A percentile compares a stretch with the other conserved stretches of the same genome.
Evolutionary conservation across 2,113 vertebrate genomes (phyloP).

Genomic region (Odocoileus virginianus): DNA sequence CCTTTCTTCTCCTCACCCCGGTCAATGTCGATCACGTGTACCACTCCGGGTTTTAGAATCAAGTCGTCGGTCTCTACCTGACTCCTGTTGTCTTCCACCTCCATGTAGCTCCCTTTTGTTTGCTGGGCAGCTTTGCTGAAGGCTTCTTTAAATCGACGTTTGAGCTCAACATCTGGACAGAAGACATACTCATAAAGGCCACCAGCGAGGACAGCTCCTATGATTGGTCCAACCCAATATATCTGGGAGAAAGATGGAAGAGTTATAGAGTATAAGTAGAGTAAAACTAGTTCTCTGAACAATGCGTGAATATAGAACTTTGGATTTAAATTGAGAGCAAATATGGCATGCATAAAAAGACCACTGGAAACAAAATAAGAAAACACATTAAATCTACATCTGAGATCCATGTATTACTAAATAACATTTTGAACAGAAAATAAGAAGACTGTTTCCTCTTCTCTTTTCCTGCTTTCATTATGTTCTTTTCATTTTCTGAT

Average conservation of each 20-base stretch:
- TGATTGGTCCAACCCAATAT: conserved; percentile 94
- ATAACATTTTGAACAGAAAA: neutral
- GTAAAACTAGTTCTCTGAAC: neutral
- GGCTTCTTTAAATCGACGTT: conserved; percentile 85
- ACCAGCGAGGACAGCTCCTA: conserved; percentile 89
- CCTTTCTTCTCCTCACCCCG: conserved; percentile 86
- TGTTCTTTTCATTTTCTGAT: neutral
- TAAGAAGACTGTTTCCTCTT: neutral
- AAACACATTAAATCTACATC: neutral
- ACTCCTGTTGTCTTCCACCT: conserved; percentile 86
- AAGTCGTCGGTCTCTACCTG: conserved; percentile 85
- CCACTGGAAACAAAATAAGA: neutral
- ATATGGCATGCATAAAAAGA: neutral
- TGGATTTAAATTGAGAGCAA: neutral
- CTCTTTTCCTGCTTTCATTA: neutral
- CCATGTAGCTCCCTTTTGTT: conserved; percentile 87
- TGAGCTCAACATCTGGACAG: conserved; percentile 89
- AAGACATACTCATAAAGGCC: conserved; percentile 92
- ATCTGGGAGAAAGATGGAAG: conserved; percentile 78
- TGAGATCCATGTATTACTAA: neutral
- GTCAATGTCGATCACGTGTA: conserved; percentile 84
- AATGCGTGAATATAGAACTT: neutral
- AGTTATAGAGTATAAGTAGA: neutral
- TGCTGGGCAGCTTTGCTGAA: conserved; percentile 84
- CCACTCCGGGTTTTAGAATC: conserved; percentile 83